Evolutionary conservation across 2,888 invertebrate species (phyloP).

Genomic region (Synanthedon myopaeformis): DNA sequence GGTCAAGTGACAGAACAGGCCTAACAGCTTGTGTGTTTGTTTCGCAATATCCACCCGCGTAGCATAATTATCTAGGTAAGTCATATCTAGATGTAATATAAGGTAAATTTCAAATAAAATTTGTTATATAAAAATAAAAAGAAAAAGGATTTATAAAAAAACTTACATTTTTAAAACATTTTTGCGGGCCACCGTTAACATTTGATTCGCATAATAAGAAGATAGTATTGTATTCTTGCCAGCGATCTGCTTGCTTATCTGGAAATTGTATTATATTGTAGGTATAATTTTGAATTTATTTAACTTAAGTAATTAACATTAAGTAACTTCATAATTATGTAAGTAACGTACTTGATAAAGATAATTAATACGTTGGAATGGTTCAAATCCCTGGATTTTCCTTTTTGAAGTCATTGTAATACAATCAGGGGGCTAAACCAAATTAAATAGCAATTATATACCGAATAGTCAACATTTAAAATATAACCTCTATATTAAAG

Average conservation of each 20-base stretch:
- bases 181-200: constrained; percentile 70
- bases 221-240: constrained; percentile 46
- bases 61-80: no score
- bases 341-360: constrained; percentile 71
- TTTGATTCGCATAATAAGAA: constrained; percentile 67
- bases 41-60: no score
- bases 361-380: constrained; percentile 77
- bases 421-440: background rate
- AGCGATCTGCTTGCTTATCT: constrained; percentile 65
- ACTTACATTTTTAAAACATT: constrained; percentile 72
- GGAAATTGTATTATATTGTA: constrained; percentile 20
- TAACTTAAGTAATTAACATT: no score
- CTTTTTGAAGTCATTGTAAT: constrained; percentile 33
- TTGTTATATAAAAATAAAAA: no score
- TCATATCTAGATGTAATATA: no score
- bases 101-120: no score
- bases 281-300: background rate
- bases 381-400: constrained; percentile 75
- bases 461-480: no score
- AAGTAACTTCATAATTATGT: no score
- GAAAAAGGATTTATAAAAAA: background rate
- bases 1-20: no score
- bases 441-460: no score
- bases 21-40: no score
- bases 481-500: no score